Conservation (phyloP, 1,140 invertebrate genomes). For the Coptotermes formosanus region DNA sequence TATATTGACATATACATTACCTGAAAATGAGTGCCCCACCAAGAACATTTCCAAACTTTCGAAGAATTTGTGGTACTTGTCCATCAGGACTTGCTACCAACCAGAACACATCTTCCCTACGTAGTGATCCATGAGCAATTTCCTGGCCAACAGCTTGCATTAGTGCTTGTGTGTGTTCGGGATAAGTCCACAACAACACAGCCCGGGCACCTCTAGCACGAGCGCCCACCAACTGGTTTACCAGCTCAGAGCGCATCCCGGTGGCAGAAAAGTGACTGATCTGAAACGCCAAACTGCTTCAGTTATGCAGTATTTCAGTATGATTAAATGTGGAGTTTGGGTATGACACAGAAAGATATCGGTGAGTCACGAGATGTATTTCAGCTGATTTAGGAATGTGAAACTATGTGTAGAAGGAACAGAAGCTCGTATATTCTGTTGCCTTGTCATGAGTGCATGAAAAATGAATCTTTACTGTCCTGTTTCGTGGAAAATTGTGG, state of each 20-base stretch:
- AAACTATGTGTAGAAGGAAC: too few relatives aligned
- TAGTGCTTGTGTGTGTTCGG: constrained; percentile 37
- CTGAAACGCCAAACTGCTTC: neutral
- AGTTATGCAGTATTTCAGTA: neutral
- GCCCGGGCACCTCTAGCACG: constrained; percentile 35
- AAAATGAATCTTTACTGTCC: too few relatives aligned
- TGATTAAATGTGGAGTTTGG: too few relatives aligned
- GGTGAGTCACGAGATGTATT: too few relatives aligned
- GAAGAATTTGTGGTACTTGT: neutral
- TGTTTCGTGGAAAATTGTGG: too few relatives aligned
- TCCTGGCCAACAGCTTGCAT: constrained; percentile 42
- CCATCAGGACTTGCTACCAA: constrained; percentile 35
- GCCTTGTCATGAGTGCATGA: too few relatives aligned
- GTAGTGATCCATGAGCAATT: constrained; percentile 35
- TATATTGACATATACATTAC: neutral
- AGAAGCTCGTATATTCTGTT: too few relatives aligned
- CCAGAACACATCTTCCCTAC: constrained; percentile 36
- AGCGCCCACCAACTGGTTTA: neutral
- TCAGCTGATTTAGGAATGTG: too few relatives aligned
- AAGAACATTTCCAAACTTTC: constrained; percentile 23
- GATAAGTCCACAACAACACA: constrained; percentile 35
- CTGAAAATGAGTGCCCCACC: constrained; percentile 34
- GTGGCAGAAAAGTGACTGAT: neutral
- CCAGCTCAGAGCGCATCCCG: neutral
- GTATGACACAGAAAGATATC: too few relatives aligned